phyloP scores from a whole-genome alignment of 2,797 vertebrate species.

The Melanotaenia boesemani region DNA sequence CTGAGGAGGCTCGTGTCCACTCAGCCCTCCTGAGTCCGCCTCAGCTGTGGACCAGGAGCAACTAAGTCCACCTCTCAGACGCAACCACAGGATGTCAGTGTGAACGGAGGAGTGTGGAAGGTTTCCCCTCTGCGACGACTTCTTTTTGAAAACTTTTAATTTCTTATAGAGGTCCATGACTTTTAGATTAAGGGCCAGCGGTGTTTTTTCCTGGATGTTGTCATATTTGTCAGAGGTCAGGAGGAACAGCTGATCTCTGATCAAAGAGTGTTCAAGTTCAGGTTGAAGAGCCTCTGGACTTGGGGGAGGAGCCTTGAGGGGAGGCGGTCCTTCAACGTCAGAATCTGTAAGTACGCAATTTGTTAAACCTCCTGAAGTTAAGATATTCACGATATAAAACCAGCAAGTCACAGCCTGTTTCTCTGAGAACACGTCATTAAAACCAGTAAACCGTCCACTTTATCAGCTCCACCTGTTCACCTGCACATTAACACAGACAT shows the following conservation, averaged over 20 bases:
- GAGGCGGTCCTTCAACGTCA: background rate
- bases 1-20: background rate
- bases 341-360: background rate
- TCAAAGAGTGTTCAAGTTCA: background rate
- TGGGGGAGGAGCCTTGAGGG: background rate
- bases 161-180: slow-evolving; percentile 30
- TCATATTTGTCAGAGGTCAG: background rate
- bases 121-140: background rate
- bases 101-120: background rate
- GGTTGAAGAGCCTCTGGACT: background rate
- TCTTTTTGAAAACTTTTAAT: background rate
- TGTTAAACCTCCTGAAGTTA: no score
- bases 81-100: background rate
- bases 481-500: no score
- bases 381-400: no score
- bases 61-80: background rate
- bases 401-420: no score
- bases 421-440: no score
- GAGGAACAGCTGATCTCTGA: background rate
- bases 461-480: no score
- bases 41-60: background rate
- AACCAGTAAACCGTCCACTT: no score
- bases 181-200: background rate
- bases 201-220: background rate
- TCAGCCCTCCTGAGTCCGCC: background rate